Conservation (phyloP, 2,113 vertebrate species). For the Halcyon senegalensis region DNA sequence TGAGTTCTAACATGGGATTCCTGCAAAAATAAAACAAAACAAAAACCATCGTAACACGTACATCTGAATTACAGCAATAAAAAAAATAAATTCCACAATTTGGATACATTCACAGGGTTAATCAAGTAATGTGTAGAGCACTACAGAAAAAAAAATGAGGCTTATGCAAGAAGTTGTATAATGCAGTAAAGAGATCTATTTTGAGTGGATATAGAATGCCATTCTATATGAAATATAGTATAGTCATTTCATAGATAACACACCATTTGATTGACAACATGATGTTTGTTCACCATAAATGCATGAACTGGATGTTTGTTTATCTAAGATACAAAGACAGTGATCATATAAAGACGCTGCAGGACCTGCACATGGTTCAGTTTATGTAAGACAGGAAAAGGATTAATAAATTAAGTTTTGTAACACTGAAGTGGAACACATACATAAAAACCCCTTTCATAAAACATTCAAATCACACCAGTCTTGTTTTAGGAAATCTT, state of each 20-base stretch:
- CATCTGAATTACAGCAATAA: background rate
- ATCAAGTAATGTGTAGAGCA: background rate
- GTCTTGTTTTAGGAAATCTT: no score
- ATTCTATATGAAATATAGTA: background rate
- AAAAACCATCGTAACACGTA: background rate
- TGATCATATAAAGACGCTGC: background rate
- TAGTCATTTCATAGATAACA: background rate
- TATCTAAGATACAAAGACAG: background rate
- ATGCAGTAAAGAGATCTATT: background rate
- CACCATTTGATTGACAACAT: background rate
- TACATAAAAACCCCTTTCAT: background rate
- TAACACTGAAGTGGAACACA: background rate
- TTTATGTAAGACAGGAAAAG: background rate
- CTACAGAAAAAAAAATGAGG: background rate
- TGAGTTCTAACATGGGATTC: slow-evolving; percentile 87
- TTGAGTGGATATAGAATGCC: background rate
- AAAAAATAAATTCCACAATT: background rate
- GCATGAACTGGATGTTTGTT: background rate
- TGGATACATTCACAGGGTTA: background rate
- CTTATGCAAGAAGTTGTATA: background rate
- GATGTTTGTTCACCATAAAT: background rate
- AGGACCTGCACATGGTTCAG: background rate
- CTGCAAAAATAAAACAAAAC: slow-evolving; percentile 59
- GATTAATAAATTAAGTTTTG: background rate
- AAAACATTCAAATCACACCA: background rate